Evolutionary conservation across 2,888 invertebrate species (phyloP).

Genomic region (Polydrusus tereticollis): DNA sequence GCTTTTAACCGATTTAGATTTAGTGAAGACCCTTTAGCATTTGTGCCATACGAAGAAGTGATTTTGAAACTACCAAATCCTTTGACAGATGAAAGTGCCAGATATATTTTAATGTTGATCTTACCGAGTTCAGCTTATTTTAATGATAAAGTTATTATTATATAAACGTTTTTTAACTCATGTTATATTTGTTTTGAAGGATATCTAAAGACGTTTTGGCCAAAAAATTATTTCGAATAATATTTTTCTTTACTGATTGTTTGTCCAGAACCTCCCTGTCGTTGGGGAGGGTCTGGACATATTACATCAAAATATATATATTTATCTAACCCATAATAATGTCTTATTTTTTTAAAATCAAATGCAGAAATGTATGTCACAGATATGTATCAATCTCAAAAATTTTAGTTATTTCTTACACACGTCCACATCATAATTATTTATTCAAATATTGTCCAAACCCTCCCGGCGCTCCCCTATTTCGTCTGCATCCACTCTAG

Average conservation of each 20-base stretch:
- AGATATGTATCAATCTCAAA: no score
- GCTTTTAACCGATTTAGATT: conserved; percentile 27
- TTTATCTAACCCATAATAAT: background rate
- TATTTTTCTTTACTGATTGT: conserved; percentile 22
- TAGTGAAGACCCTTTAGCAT: conserved; percentile 26
- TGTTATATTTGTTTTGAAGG: conserved; percentile 1
- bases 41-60: conserved; percentile 26
- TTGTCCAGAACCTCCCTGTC: conserved; percentile 20
- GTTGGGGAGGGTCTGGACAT: conserved; percentile 21
- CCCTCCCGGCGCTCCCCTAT: no score
- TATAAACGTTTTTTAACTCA: conserved; percentile 1
- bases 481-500: no score
- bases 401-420: no score
- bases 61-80: conserved; percentile 33
- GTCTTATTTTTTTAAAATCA: background rate
- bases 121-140: conserved; percentile 32
- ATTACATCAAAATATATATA: conserved; percentile 12
- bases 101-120: conserved; percentile 22
- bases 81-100: conserved; percentile 25
- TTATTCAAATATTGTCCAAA: no score
- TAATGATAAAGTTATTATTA: conserved; percentile 24
- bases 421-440: no score
- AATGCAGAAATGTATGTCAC: no score
- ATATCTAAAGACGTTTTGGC: conserved; percentile 10
- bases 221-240: conserved; percentile 23